Evolutionary conservation across 64 coral and sea anemone genomes (phyloP).

Genomic region (Acropora tenuis): DNA sequence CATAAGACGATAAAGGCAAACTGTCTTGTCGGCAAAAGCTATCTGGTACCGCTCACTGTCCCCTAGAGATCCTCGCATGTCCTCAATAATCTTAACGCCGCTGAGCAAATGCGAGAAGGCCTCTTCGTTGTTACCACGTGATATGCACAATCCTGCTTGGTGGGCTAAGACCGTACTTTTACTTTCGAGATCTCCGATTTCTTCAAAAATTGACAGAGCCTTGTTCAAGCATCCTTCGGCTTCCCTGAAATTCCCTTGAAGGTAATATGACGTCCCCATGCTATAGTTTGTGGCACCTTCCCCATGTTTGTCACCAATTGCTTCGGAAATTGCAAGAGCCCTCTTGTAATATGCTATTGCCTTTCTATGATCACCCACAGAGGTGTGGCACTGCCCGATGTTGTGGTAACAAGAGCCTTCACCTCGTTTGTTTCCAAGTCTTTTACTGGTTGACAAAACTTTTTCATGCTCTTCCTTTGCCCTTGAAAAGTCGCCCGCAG

Average conservation of each 20-base stretch:
- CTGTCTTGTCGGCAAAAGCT: too few relatives aligned
- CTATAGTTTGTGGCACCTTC: background rate
- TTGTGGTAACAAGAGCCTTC: slow-evolving; percentile 13
- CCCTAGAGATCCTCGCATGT: background rate
- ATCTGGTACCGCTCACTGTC: background rate
- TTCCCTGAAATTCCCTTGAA: background rate
- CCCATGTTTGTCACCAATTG: slow-evolving; percentile 26
- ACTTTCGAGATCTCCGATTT: slow-evolving; percentile 6
- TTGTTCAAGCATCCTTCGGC: slow-evolving; percentile 5
- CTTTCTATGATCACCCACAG: slow-evolving; percentile 5
- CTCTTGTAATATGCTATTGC: slow-evolving; percentile 28
- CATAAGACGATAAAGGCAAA: too few relatives aligned
- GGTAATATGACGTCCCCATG: background rate
- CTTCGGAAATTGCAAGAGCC: background rate
- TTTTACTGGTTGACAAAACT: background rate
- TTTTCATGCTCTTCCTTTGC: slow-evolving; percentile 8
- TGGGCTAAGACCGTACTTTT: background rate
- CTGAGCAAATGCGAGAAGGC: background rate
- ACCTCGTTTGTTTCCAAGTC: slow-evolving; percentile 10
- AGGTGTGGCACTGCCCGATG: background rate
- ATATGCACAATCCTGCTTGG: background rate
- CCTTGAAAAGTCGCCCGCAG: background rate
- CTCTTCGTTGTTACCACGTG: background rate
- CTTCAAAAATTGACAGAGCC: slow-evolving; percentile 8
- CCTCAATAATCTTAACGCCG: background rate